phyloP scores from a whole-genome alignment of 2,113 vertebrate genomes.

The Laterallus jamaicensis region DNA sequence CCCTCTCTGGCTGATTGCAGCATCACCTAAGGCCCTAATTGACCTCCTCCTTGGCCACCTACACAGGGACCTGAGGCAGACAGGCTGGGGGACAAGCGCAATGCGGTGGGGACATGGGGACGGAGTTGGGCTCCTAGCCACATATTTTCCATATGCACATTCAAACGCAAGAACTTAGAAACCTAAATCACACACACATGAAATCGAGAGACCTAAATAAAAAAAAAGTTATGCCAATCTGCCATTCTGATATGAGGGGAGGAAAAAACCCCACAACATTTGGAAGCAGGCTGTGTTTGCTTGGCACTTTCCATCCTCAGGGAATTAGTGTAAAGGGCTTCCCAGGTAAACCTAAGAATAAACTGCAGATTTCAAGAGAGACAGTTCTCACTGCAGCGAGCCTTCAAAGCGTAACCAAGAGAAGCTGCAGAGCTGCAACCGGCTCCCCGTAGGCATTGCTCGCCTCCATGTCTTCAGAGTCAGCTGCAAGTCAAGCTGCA shows the following conservation, averaged over 20 bases:
- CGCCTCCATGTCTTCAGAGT: neutral
- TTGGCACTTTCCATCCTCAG: constrained; percentile 47
- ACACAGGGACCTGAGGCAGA: fast-evolving
- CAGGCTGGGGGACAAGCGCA: neutral
- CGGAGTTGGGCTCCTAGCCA: neutral
- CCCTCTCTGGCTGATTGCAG: neutral
- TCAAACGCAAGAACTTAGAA: neutral
- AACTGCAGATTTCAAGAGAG: neutral
- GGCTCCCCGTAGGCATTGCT: fast-evolving
- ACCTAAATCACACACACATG: neutral
- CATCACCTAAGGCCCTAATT: neutral
- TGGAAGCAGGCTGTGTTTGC: constrained; percentile 55
- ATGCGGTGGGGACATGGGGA: neutral
- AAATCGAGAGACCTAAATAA: neutral
- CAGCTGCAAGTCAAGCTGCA: neutral
- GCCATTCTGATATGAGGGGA: neutral
- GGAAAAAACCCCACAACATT: constrained; percentile 16
- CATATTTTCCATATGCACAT: neutral
- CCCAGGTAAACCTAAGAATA: constrained; percentile 66
- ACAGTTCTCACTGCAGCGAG: neutral
- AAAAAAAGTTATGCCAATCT: neutral
- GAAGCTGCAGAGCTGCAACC: neutral
- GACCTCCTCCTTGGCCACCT: neutral
- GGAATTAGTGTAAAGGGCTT: constrained; percentile 65
- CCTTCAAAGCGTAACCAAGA: neutral